Evolutionary conservation across 2,888 invertebrate species (phyloP).

Genomic region (Caenorhabditis afra): DNA sequence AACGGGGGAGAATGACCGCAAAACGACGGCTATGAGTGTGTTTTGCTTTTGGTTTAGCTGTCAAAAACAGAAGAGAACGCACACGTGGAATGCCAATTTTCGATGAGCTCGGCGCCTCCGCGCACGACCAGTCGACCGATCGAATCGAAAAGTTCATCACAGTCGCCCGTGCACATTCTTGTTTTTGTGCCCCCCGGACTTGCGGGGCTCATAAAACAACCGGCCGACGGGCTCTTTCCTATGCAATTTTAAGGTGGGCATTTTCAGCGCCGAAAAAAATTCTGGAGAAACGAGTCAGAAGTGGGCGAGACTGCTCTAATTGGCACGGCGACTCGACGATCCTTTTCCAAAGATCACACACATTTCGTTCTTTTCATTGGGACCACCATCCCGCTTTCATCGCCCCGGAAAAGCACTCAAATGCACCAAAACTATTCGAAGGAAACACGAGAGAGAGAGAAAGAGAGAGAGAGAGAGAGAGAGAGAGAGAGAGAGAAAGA

Average conservation of each 20-base stretch:
- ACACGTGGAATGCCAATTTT: constrained; percentile 36
- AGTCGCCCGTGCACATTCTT: not conserved
- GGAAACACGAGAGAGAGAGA: too few relatives aligned
- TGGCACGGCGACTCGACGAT: not conserved
- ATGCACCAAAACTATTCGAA: too few relatives aligned
- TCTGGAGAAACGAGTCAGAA: not conserved
- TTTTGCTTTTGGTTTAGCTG: constrained; percentile 13
- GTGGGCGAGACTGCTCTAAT: not conserved
- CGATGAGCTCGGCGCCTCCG: constrained; percentile 12
- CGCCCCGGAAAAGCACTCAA: too few relatives aligned
- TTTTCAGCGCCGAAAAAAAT: not conserved
- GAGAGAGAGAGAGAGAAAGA: too few relatives aligned
- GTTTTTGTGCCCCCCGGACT: too few relatives aligned
- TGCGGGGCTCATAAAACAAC: too few relatives aligned
- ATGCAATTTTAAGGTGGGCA: too few relatives aligned
- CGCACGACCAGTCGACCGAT: not conserved
- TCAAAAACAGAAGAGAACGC: constrained; percentile 30
- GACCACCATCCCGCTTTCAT: too few relatives aligned
- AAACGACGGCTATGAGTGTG: not conserved
- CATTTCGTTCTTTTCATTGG: too few relatives aligned
- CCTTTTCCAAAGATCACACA: not conserved
- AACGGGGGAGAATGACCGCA: not conserved
- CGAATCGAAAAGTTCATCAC: not conserved
- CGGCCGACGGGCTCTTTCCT: too few relatives aligned
- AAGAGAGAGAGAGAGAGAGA: too few relatives aligned